Percentiles rank a stretch among this genome's conserved stretches.
These are phyloP conservation scores for Acrobasis consociella DNA, from an alignment of 2,888 invertebrate species.

Conservation along the genomic window DNA sequence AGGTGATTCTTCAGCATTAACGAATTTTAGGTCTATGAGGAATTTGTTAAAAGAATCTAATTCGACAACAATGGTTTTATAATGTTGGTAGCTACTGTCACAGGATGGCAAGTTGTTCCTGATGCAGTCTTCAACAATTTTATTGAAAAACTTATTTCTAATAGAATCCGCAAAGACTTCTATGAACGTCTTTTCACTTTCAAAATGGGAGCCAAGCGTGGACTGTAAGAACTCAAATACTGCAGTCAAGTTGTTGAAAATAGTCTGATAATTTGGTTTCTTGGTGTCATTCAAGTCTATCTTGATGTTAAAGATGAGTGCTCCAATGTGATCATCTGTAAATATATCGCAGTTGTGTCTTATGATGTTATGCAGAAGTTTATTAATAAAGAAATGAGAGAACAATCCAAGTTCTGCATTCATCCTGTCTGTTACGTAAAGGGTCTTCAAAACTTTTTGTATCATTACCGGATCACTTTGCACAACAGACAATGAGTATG, in stretches of 20 bases:
- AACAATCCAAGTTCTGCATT: conserved; percentile 69
- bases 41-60: conserved; percentile 74
- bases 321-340: conserved; percentile 69
- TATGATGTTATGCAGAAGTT: conserved; percentile 68
- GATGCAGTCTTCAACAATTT: conserved; percentile 74
- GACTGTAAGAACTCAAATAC: conserved; percentile 76
- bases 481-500: conserved; percentile 67
- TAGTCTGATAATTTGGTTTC: conserved; percentile 67
- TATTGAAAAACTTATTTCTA: conserved; percentile 66
- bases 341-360: conserved; percentile 71
- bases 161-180: conserved; percentile 68
- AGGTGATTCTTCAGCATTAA: conserved; percentile 62
- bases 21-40: conserved; percentile 72
- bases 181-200: conserved; percentile 64
- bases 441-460: conserved; percentile 67
- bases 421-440: conserved; percentile 64
- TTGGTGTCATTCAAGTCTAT: conserved; percentile 58
- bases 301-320: conserved; percentile 71
- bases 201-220: conserved; percentile 67
- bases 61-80: conserved; percentile 68
- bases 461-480: conserved; percentile 67
- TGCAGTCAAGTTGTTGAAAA: conserved; percentile 72
- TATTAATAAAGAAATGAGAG: conserved; percentile 71
- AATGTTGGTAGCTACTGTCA: conserved; percentile 64
- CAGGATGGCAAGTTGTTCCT: conserved; percentile 68